Evolutionary conservation across 2,797 vertebrate genomes (phyloP).

Genomic region (Eleutherodactylus coqui): DNA sequence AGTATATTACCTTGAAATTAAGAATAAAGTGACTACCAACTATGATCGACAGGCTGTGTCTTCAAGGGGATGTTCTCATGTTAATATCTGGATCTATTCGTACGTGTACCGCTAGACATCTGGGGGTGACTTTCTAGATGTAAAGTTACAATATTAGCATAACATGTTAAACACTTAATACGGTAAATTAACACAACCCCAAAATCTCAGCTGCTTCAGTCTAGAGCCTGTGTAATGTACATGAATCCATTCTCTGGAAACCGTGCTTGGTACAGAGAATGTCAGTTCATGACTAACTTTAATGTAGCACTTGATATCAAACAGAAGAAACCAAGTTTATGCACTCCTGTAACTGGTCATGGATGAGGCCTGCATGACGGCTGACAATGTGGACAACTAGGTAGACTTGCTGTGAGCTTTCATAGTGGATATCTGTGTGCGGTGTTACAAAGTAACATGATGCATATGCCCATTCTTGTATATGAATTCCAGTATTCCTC

Average conservation of each 20-base stretch:
- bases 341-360: background rate
- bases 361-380: background rate
- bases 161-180: background rate
- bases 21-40: conserved; percentile 18
- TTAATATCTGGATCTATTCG: background rate
- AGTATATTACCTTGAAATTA: background rate
- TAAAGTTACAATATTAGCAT: background rate
- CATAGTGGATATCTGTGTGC: background rate
- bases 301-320: too few relatives aligned
- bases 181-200: background rate
- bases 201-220: background rate
- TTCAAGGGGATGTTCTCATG: background rate
- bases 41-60: background rate
- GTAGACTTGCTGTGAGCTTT: background rate
- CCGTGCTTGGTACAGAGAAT: background rate
- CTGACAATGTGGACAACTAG: background rate
- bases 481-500: background rate
- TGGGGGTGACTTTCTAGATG: background rate
- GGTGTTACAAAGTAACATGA: background rate
- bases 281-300: background rate
- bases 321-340: background rate
- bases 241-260: background rate
- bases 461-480: background rate
- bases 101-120: background rate
- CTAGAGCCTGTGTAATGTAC: background rate